Base-by-base conservation (phyloP, 2,797 vertebrate species). In the Danio choprae region DNA sequence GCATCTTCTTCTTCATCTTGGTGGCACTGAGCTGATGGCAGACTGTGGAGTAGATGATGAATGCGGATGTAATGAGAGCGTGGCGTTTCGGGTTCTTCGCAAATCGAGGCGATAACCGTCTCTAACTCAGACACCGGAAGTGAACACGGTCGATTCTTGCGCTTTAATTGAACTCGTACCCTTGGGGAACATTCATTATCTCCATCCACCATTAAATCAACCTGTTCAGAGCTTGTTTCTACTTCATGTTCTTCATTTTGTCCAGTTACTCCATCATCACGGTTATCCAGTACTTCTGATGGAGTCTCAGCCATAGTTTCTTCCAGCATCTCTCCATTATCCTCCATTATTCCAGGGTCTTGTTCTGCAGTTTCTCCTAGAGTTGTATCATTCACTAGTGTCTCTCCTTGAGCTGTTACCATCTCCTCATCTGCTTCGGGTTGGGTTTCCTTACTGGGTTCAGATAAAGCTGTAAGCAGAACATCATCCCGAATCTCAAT, bases 111-210 rank as follows among this genome's bases (percentile, higher is more conserved):
- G 18, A 96, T 95, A 62, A 96, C 95, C 0, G 92, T 95, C 86
- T 96, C 95, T 60, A 96, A 91, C 87, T 96, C 95, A 0, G 95
- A 96, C 69, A 96, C 95, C 0, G 95, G 95, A 59, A 96, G 70
- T 4, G 95, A 96, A 77, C 94, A 96, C 0, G 95, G 95, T 48
- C 95, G 90, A 43, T 74, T 88, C 88, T 58, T 50, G 7, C 83
- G 71, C 50, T 84, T 84, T 15, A 74, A 65, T 15, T 55, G 46
- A 43, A 55, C 64, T 41, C 69, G 29, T 38, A 83, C 84, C 71
- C 87, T 90, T 41, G 90, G 85, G 71, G 87, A 86, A 77, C 29
- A 88, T 40, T 11, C 58, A 0, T 72, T 86, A 3, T 89, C 89
- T 82, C 59, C 56, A 51, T 84, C 70, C 43, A 70, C 70, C 75